Evolutionary conservation across 2,888 invertebrate species (phyloP).

Genomic region (Meandrusa payeni): DNA sequence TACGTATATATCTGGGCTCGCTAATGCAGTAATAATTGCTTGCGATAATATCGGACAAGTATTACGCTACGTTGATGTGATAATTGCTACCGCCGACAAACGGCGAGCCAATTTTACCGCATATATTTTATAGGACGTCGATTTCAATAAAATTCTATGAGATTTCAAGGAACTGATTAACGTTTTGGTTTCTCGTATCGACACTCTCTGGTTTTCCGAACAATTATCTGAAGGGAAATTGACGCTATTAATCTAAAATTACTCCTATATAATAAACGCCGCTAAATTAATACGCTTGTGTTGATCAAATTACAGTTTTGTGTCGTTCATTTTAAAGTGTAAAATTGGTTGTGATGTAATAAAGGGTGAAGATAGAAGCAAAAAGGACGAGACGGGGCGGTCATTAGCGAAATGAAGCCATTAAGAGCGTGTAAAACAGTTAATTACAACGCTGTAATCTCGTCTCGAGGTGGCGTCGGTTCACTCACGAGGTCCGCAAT

Average conservation of each 20-base stretch:
- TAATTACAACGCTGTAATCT: conserved; percentile 64
- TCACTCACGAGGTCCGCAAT: conserved; percentile 17
- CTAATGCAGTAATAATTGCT: conserved; percentile 50
- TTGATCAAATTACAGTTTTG: conserved; percentile 30
- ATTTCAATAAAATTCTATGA: conserved; percentile 20
- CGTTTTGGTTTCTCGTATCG: conserved; percentile 12
- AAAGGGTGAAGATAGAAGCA: conserved; percentile 38
- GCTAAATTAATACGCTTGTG: conserved; percentile 26
- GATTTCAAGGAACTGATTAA: conserved; percentile 16
- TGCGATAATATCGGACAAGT: conserved; percentile 40
- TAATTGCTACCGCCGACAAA: conserved; percentile 52
- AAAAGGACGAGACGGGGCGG: conserved; percentile 56
- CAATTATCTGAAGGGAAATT: conserved; percentile 12
- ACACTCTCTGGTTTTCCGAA: conserved; percentile 6
- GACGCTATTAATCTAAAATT: conserved; percentile 18
- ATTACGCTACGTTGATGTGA: conserved; percentile 48
- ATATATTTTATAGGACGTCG: conserved; percentile 21
- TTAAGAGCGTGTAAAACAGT: conserved; percentile 76
- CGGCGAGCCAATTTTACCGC: conserved; percentile 29
- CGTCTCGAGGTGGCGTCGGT: conserved; percentile 39
- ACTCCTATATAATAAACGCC: conserved; percentile 10
- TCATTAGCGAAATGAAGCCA: conserved; percentile 75
- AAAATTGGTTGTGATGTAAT: conserved; percentile 36
- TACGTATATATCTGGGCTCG: too few relatives aligned
- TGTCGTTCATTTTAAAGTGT: conserved; percentile 29